These are phyloP conservation scores for Phenganax stokvisi DNA, from an alignment of 92 coral and sea anemone species.

Conservation along the genomic window DNA sequence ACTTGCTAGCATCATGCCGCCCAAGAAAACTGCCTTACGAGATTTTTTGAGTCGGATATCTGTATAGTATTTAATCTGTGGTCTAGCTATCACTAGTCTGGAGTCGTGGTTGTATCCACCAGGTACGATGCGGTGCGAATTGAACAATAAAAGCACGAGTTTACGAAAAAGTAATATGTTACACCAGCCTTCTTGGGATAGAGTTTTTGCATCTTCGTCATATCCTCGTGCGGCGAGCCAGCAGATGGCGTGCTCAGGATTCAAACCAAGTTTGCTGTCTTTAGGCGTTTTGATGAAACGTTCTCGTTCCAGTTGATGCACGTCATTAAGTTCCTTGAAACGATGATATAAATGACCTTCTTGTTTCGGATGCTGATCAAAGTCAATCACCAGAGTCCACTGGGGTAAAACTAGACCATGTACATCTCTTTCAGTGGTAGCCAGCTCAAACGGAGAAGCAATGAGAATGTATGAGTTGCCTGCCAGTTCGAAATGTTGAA, in stretches of 20 bases:
- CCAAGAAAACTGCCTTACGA: too few relatives aligned
- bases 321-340: slow-evolving; percentile 54
- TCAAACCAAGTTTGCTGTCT: slow-evolving; percentile 56
- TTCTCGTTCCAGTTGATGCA: slow-evolving; percentile 60
- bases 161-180: not conserved
- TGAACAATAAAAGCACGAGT: too few relatives aligned
- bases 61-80: too few relatives aligned
- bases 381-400: slow-evolving; percentile 66
- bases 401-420: slow-evolving; percentile 66
- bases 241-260: slow-evolving; percentile 66
- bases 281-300: slow-evolving; percentile 56
- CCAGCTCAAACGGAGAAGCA: slow-evolving; percentile 55
- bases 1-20: too few relatives aligned
- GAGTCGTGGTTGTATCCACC: too few relatives aligned
- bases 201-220: slow-evolving; percentile 50
- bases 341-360: slow-evolving; percentile 49
- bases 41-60: too few relatives aligned
- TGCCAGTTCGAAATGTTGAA: slow-evolving; percentile 50
- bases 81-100: too few relatives aligned
- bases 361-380: slow-evolving; percentile 58
- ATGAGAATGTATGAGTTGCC: slow-evolving; percentile 54
- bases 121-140: too few relatives aligned
- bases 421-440: slow-evolving; percentile 47
- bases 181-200: slow-evolving; percentile 36
- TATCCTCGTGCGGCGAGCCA: slow-evolving; percentile 76